Percentiles rank a stretch among this genome's conserved stretches.
phyloP scores from a whole-genome alignment of 2,113 vertebrate species.

The Anser cygnoides region DNA sequence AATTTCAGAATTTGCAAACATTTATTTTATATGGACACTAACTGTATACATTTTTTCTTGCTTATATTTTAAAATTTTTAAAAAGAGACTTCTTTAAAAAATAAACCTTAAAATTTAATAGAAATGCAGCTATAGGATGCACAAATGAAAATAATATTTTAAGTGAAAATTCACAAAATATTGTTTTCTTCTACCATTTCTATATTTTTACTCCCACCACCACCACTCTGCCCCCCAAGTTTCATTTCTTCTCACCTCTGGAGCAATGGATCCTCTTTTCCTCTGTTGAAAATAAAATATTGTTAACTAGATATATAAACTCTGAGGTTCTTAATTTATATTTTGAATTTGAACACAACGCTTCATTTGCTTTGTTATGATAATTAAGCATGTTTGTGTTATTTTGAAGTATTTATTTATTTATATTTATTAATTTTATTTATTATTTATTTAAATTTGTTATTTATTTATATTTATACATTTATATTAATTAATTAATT shows the following conservation, averaged over 20 bases:
- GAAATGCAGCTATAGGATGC: not conserved
- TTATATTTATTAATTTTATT: not conserved
- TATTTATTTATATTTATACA: too few species aligned
- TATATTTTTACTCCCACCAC: not conserved
- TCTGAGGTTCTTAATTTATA: not conserved
- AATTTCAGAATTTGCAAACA: not conserved
- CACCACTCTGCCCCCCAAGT: not conserved
- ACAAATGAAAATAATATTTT: not conserved
- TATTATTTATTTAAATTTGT: too few species aligned
- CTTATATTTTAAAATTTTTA: not conserved
- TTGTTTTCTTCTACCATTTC: not conserved
- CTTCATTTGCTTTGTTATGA: not conserved
- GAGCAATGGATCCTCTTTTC: not conserved
- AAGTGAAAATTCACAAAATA: not conserved
- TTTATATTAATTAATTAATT: too few species aligned
- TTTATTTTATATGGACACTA: not conserved
- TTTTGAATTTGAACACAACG: not conserved
- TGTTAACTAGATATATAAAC: not conserved
- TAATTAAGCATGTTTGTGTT: too few species aligned
- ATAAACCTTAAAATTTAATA: not conserved
- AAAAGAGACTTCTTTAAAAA: not conserved
- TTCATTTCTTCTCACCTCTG: not conserved
- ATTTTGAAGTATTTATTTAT: not conserved
- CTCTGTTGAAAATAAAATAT: not conserved
- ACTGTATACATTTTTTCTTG: too few species aligned